Percentiles rank a stretch among this genome's conserved stretches.
phyloP scores from a whole-genome alignment of 2,113 vertebrate genomes.

The Callospermophilus lateralis region DNA sequence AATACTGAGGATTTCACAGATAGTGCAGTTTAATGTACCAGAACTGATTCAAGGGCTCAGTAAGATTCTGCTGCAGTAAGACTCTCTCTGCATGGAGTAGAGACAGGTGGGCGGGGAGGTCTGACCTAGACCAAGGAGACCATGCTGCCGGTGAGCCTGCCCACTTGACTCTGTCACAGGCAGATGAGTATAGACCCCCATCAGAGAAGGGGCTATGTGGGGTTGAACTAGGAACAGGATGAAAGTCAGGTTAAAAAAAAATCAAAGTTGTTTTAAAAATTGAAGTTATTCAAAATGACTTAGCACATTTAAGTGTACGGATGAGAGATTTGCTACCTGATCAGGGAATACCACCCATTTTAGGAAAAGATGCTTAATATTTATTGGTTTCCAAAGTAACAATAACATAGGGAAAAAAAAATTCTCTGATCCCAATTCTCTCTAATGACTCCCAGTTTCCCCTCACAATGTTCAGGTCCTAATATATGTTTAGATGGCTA shows the following conservation, averaged over 20 bases:
- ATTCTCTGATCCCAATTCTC: background rate
- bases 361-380: background rate
- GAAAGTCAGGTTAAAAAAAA: background rate
- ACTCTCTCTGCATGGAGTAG: background rate
- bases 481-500: background rate
- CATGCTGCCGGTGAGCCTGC: background rate
- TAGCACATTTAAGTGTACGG: background rate
- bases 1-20: background rate
- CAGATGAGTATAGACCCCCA: background rate
- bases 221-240: background rate
- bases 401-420: background rate
- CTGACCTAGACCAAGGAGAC: background rate
- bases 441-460: background rate
- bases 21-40: background rate
- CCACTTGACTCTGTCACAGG: too few species aligned
- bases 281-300: constrained; percentile 42
- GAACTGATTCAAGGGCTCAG: background rate
- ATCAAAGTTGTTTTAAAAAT: constrained; percentile 10
- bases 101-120: background rate
- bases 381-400: constrained; percentile 47
- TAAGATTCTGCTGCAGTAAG: background rate
- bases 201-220: background rate
- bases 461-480: constrained; percentile 51
- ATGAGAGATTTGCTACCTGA: constrained; percentile 21
- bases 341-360: background rate